Evolutionary conservation across 2,797 vertebrate species (phyloP), one percentile per base, ranked within the genome.

Genomic region (Podargus strigoides): DNA sequence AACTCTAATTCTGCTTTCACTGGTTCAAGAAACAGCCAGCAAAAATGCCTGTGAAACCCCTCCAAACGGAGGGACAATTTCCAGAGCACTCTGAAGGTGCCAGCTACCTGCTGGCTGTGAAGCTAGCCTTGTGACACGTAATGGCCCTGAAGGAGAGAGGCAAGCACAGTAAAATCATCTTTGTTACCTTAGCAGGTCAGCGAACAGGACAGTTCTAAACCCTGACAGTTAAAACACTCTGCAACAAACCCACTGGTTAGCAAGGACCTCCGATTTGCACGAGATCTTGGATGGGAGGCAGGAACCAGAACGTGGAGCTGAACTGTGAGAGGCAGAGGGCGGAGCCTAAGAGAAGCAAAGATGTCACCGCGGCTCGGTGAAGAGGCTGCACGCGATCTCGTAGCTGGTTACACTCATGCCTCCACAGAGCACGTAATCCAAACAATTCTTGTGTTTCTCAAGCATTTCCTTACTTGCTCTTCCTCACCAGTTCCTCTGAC

Each of bases 401-500:
- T 3, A 72, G 42, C 13, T 56, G 36, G 68, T 53, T 74, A 60
- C 22, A 36, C 8, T 14, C 42, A 47, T 30, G 47, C 16, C 67
- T 56, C 72, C 49, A 27, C 4, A 42, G 60, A 88, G 21, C 20
- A 41, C 0, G 9, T 19, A 75, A 81, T 42, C 36, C 56, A 78
- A 76, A 37, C 4, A 67, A 68, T 36, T 23, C 17, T 41, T 44
- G 30, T 47, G 39, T 58, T 78, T 88, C 47, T 68, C 67, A 66
- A 75, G 47, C 63, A 67, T 37, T 86, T 78, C 42, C 66, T 68
- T 36, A 90, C 83, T 32, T 80, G 63, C 17, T 49, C 59, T 73
- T 95, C 82, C 67, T 91, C 70, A 88, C 55, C 34, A 36, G 2
- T 23, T 92, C 59, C 82, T 83, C 73, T 85, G 53, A 59, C 64